Conservation (phyloP, 2,797 vertebrate species). For the Pelodytes ibericus region DNA sequence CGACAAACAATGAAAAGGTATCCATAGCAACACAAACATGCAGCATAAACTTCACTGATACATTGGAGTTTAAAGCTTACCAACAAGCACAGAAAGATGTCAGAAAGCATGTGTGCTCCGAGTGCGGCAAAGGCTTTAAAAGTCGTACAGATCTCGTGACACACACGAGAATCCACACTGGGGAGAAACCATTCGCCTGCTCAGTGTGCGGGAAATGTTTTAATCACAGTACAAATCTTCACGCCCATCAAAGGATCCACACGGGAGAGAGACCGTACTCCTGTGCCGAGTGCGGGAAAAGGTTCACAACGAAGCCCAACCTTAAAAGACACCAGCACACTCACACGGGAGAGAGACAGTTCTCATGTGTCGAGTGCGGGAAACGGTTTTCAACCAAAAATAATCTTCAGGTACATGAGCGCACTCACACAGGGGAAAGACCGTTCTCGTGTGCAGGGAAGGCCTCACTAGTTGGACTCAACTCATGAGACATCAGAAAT, state of each 20-base stretch:
- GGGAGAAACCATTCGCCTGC: not conserved
- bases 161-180: not conserved
- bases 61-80: too few relatives aligned
- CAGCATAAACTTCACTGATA: too few relatives aligned
- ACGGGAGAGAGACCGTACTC: constrained; percentile 7
- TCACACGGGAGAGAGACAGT: not conserved
- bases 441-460: too few relatives aligned
- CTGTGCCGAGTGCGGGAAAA: constrained; percentile 8
- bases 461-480: too few relatives aligned
- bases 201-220: not conserved
- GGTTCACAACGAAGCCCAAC: not conserved
- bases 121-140: not conserved
- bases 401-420: not conserved
- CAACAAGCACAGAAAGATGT: too few relatives aligned
- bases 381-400: not conserved
- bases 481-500: too few relatives aligned
- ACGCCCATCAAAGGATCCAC: not conserved
- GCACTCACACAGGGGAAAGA: not conserved
- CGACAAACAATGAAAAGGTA: too few relatives aligned
- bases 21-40: too few relatives aligned
- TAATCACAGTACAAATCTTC: not conserved
- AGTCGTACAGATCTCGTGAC: not conserved
- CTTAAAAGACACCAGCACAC: not conserved
- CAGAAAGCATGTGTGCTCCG: not conserved
- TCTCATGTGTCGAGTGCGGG: not conserved